These are phyloP conservation scores for Alloscopus bannaensis DNA, from an alignment of 2,888 invertebrate species.

Conservation along the genomic window DNA sequence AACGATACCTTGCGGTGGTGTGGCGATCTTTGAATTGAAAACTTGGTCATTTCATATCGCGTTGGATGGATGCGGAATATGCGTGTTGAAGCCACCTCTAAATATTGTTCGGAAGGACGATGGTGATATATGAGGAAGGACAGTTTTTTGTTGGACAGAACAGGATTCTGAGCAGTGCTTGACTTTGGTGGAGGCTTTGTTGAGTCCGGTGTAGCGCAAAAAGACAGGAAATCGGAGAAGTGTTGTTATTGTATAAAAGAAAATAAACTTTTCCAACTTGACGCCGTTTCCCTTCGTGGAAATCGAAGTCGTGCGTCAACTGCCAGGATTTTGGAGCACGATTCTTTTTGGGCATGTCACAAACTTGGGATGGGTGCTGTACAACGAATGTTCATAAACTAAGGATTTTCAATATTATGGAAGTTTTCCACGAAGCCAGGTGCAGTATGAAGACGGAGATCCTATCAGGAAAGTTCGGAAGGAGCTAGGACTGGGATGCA, in stretches of 20 bases:
- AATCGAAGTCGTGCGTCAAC: slow-evolving; percentile 2
- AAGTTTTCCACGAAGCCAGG: background rate
- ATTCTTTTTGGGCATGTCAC: background rate
- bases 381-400: background rate
- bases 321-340: background rate
- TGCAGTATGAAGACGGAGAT: background rate
- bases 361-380: background rate
- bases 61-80: too few relatives aligned
- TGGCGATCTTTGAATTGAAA: too few relatives aligned
- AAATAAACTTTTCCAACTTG: slow-evolving; percentile 36
- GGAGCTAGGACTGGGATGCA: slow-evolving; percentile 12
- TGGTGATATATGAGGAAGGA: background rate
- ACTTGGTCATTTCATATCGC: too few relatives aligned
- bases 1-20: too few relatives aligned
- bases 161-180: background rate
- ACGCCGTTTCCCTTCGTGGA: too few relatives aligned
- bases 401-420: background rate
- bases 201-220: too few relatives aligned
- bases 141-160: background rate
- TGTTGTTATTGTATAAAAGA: slow-evolving; percentile 9
- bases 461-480: too few relatives aligned
- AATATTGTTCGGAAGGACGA: too few relatives aligned
- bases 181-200: background rate
- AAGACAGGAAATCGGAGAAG: slow-evolving; percentile 32
- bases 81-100: too few relatives aligned